A percentile compares a stretch with the other conserved stretches of the same genome.
phyloP scores from a whole-genome alignment of 2,113 vertebrate species.

The Coregonus clupeaformis region DNA sequence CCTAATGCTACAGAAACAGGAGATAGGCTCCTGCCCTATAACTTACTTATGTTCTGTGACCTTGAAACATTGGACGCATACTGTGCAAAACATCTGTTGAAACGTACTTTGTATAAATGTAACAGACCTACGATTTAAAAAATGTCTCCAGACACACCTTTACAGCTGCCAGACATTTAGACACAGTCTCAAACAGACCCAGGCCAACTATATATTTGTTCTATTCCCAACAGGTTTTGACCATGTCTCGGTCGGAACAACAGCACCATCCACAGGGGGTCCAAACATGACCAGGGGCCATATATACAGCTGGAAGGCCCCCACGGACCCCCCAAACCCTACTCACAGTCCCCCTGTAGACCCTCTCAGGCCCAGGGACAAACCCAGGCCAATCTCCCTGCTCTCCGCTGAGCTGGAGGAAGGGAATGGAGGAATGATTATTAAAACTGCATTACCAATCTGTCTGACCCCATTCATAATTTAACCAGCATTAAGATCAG shows the following conservation, averaged over 20 bases:
- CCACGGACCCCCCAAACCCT: neutral
- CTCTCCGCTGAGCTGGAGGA: neutral
- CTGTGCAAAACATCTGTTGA: no score
- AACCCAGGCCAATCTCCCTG: neutral
- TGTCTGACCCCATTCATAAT: slow-evolving; percentile 51
- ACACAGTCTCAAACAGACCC: neutral
- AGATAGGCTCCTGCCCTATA: no score
- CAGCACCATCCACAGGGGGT: no score
- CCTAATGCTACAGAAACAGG: no score
- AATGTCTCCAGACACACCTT: neutral
- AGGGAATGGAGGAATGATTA: neutral
- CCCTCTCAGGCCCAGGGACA: neutral
- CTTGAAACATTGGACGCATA: no score
- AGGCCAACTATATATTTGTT: neutral
- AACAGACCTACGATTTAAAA: no score
- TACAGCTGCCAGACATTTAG: neutral
- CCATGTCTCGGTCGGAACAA: neutral
- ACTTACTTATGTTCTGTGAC: no score
- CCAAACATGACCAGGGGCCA: neutral
- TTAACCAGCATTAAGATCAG: neutral
- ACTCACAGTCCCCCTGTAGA: neutral
- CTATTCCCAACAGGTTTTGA: neutral
- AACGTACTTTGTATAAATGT: no score
- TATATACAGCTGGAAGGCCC: neutral
- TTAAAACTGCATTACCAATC: slow-evolving; percentile 61